A percentile compares a stretch with the other conserved stretches of the same genome.
These are phyloP conservation scores for Hypena proboscidalis DNA, from an alignment of 2,888 invertebrate species.

Conservation along the genomic window DNA sequence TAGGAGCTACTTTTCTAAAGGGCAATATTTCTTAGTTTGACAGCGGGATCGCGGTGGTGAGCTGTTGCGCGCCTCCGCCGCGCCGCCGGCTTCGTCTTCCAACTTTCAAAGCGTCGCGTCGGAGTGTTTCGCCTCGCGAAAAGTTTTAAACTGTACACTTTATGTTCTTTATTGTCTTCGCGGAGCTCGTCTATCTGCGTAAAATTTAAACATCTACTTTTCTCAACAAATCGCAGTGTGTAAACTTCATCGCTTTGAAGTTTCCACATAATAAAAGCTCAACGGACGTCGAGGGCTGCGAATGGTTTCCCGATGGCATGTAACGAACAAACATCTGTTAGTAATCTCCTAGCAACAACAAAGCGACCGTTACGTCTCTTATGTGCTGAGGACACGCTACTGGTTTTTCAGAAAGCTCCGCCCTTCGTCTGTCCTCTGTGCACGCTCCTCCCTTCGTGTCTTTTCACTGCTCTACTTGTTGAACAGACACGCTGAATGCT, in stretches of 20 bases:
- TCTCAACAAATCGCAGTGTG: conserved; percentile 58
- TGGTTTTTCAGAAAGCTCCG: conserved; percentile 77
- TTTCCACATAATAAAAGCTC: conserved; percentile 50
- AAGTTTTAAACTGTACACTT: conserved; percentile 81
- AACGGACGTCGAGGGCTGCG: conserved; percentile 40
- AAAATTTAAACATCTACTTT: conserved; percentile 69
- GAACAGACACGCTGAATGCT: conserved; percentile 67
- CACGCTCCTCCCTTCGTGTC: conserved; percentile 79
- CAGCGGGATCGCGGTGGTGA: conserved; percentile 63
- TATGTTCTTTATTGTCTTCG: conserved; percentile 79
- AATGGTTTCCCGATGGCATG: conserved; percentile 48
- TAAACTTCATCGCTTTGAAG: conserved; percentile 58
- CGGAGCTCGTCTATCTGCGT: conserved; percentile 64
- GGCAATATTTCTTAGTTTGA: conserved; percentile 80
- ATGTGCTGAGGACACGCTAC: conserved; percentile 72
- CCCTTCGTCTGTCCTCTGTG: conserved; percentile 70
- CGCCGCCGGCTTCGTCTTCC: conserved; percentile 66
- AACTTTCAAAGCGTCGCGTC: conserved; percentile 72
- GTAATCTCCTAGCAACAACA: conserved; percentile 72
- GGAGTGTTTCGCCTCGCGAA: conserved; percentile 67
- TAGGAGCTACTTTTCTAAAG: conserved; percentile 48
- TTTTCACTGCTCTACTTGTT: conserved; percentile 73
- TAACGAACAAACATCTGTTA: conserved; percentile 66
- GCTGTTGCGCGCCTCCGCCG: conserved; percentile 44
- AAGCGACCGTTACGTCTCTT: conserved; percentile 69